Evolutionary conservation across 1,140 invertebrate genomes (phyloP).

Genomic region (Platorchestia sp.): DNA sequence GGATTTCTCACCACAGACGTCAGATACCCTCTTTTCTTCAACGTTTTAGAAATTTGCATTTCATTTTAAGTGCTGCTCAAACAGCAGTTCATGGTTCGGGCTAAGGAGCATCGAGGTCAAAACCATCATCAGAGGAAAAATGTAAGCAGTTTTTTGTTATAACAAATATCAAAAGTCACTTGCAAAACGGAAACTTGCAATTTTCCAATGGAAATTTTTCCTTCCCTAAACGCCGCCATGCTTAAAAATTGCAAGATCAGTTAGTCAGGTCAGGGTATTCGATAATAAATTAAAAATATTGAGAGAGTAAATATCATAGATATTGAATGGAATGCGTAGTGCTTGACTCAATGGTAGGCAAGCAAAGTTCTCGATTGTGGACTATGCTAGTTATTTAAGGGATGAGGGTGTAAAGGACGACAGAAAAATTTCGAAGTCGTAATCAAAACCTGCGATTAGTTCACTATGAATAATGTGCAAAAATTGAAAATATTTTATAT

Average conservation of each 20-base stretch:
- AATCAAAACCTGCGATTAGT: not conserved
- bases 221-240: not conserved
- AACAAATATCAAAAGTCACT: not conserved
- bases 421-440: not conserved
- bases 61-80: not conserved
- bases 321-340: not conserved
- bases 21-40: not conserved
- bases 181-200: not conserved
- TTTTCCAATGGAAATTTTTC: not conserved
- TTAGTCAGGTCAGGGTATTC: too few species aligned
- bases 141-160: not conserved
- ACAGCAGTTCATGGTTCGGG: not conserved
- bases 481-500: slow-evolving; percentile 14
- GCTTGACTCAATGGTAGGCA: not conserved
- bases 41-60: not conserved
- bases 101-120: not conserved
- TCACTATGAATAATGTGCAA: not conserved
- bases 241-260: too few species aligned
- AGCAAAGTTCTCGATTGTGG: not conserved
- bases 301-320: too few species aligned
- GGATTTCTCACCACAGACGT: not conserved
- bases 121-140: not conserved
- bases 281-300: too few species aligned
- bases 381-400: not conserved
- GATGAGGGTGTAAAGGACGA: not conserved